Conservation (phyloP, 2,797 vertebrate genomes). For the Odontamblyopus rebecca region DNA sequence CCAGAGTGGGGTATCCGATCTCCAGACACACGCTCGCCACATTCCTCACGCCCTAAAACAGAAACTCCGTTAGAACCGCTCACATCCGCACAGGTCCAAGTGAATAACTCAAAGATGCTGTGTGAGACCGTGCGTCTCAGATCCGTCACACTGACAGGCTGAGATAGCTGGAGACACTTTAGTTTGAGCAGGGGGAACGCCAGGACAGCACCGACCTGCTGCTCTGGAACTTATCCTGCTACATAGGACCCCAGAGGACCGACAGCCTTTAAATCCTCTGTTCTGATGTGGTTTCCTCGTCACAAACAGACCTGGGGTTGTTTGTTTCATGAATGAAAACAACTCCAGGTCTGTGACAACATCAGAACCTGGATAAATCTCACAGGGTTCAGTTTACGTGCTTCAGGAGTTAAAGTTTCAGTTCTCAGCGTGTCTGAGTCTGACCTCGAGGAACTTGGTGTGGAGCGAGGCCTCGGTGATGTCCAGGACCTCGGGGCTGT, state of each 20-base stretch:
- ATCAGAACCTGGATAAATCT: no score
- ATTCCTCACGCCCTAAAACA: conserved; percentile 89
- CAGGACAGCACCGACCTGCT: not conserved
- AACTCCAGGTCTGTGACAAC: no score
- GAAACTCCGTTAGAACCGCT: not conserved
- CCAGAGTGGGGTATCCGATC: conserved; percentile 95
- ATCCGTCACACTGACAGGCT: not conserved
- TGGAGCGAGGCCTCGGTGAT: conserved; percentile 95
- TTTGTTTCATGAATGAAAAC: no score
- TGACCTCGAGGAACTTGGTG: conserved; percentile 90
- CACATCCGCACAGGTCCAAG: not conserved
- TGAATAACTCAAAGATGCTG: not conserved
- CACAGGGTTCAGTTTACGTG: no score
- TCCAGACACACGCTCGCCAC: conserved; percentile 95
- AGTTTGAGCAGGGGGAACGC: conserved; percentile 7
- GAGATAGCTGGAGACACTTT: conserved; percentile 3
- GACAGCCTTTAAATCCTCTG: no score
- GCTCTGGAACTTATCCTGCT: not conserved
- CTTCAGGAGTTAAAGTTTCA: no score
- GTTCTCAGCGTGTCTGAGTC: not conserved
- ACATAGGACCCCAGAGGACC: no score
- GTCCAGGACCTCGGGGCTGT: conserved; percentile 97
- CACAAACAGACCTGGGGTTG: no score
- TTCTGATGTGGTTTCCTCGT: no score
- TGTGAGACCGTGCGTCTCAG: not conserved